Evolutionary conservation across 1,140 invertebrate genomes (phyloP), one percentile per base, ranked within the genome.

Genomic region (Cotesia chilonis): DNA sequence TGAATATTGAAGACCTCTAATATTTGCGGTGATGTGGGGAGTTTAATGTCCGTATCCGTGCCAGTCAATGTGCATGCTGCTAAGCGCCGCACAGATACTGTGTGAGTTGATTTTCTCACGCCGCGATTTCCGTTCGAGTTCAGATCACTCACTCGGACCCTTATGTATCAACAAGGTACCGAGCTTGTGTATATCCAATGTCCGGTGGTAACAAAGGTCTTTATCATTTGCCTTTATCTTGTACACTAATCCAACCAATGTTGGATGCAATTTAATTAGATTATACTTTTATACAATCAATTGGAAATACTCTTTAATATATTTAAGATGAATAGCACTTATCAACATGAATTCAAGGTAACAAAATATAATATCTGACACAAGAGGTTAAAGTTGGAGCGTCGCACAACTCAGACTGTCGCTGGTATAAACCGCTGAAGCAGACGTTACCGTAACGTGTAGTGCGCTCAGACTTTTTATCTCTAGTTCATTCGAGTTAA

Each of bases 1-100:
- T 9, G 57, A 59, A 28, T 59, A 59, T 59, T 20, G 57, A 9
- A 5, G 57, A 28, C 14, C 20, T 59, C 20, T 20, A 59, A 59
- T 59, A 38, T 41, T 64, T 14, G 57, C 78, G 76, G 74, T 84
- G 85, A 85, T 85, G 41, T 47, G 78, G 80, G 66, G 66, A 51
- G 75, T 82, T 77, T 87, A 87, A 87, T 84, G 83, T 83, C 81
- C 82, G 84, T 86, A 86, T 86, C 85, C 85, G 85, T 83, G 79
- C 82, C 82, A 84, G 82, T 84, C 83, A 76, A 78, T 76, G 78
- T 81, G 75, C 77, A 76, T 17, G 51, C 52, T 36, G 20, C 66
- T 37, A n/a, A 37, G 35, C 60, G 35, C 60, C 60, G 60, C n/a
- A n/a, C n/a, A 63, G 6, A 14, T 63, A 63, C 12, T 70, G 55